Base-by-base conservation (phyloP, 2,888 invertebrate species). In the Xanthorhoe spadicearia region DNA sequence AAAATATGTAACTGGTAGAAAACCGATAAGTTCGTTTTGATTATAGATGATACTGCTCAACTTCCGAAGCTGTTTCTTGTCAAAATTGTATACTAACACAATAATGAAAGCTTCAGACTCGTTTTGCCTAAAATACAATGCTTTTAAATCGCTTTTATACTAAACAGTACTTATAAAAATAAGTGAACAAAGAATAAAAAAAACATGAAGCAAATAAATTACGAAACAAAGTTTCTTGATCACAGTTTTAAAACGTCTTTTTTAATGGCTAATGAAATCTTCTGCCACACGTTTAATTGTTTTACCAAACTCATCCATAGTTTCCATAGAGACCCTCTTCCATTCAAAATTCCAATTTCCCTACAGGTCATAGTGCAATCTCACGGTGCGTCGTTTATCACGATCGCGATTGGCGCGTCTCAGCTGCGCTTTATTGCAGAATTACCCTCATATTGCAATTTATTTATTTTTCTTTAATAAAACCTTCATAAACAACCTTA, bases 341-440 rank as follows among this genome's bases (percentile, higher is more conserved):
- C 49, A 57, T 28, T 57, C 15, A n/a, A 48, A 57, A 48, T 19
- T 57, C 28, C 57, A 57, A 57, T 57, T 57, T 32, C 19, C 43
- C 43, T 43, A 2, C 54, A 15, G 64, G 51, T 53, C 46, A 88
- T 87, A 92, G 79, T 92, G 92, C 92, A 91, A 86, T 89, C 90
- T 93, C 92, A 92, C 87, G 86, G 85, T 80, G 85, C 87, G 75
- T 93, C 92, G 89, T 93, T 92, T 92, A 92, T 93, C 93, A 93
- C 87, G 89, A 91, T 91, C 90, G 91, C 88, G 90, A 92, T 91
- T 87, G 91, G 88, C 87, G 86, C 84, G 89, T 80, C 88, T 88
- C 91, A 92, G 92, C 92, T 92, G 93, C 89, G 90, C 91, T 92
- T 92, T 91, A 92, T 91, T 90, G 90, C 86, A 85, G 88, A 89